These are phyloP conservation scores for Channa argus DNA, from an alignment of 2,113 vertebrate genomes.

Conservation along the genomic window DNA sequence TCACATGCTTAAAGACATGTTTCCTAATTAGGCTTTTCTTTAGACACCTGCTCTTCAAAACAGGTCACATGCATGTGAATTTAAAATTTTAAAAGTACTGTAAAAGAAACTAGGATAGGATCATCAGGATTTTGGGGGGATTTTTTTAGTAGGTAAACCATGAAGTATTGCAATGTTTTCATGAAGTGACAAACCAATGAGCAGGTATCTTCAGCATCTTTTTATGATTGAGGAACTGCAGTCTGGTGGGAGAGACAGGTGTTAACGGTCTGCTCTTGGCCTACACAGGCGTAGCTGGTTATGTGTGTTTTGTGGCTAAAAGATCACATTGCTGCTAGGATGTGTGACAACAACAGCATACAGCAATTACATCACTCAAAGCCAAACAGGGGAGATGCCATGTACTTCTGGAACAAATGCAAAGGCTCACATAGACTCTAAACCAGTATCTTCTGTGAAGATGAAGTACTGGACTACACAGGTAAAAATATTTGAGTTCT, in stretches of 20 bases:
- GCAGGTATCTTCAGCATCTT: slow-evolving; percentile 7
- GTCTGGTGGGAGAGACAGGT: neutral
- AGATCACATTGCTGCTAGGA: no score
- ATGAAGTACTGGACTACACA: neutral
- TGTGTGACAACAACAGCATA: no score
- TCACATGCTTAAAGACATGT: neutral
- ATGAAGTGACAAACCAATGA: slow-evolving; percentile 27
- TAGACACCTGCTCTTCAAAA: slow-evolving; percentile 1
- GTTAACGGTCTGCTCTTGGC: slow-evolving; percentile 1
- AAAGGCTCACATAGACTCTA: neutral
- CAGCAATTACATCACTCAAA: neutral
- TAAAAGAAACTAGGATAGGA: neutral
- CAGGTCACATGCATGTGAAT: neutral
- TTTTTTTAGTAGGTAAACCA: slow-evolving; percentile 3
- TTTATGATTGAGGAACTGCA: neutral
- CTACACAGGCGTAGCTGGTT: neutral
- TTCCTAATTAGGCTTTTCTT: neutral
- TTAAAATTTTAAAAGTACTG: neutral
- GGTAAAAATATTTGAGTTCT: neutral
- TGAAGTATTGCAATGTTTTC: slow-evolving; percentile 21
- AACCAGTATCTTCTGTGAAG: no score
- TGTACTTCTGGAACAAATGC: neutral
- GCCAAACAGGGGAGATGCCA: neutral
- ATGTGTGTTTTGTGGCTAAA: neutral
- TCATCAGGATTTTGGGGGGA: neutral